phyloP scores from a whole-genome alignment of 2,113 vertebrate species.

The Hemicordylus capensis region DNA sequence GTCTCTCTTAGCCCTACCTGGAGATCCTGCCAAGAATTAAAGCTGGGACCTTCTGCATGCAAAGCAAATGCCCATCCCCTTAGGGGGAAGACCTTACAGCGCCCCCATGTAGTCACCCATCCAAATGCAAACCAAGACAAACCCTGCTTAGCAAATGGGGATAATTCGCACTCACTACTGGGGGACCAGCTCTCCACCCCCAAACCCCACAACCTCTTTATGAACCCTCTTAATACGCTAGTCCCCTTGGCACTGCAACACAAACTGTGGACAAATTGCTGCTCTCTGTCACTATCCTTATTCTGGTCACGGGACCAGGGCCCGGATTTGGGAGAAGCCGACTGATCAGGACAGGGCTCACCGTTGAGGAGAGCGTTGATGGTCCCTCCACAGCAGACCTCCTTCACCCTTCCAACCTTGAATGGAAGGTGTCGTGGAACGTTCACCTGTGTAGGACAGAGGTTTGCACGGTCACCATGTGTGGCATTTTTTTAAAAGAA shows the following conservation, averaged over 20 bases:
- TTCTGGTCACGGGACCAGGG: not conserved
- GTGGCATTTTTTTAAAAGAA: not conserved
- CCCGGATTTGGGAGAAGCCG: not conserved
- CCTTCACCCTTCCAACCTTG: constrained; percentile 83
- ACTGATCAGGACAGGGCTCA: constrained; percentile 56
- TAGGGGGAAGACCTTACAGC: too few relatives aligned
- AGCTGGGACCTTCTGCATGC: too few relatives aligned
- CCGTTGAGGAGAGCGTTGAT: constrained; percentile 87
- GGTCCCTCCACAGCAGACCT: constrained; percentile 90
- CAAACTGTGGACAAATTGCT: not conserved
- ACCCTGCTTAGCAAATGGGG: too few relatives aligned
- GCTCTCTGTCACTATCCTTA: not conserved
- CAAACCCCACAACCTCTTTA: too few relatives aligned
- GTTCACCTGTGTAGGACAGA: constrained; percentile 78
- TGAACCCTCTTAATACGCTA: not conserved
- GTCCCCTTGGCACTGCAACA: not conserved
- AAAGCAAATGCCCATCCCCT: too few relatives aligned
- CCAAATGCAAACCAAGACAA: too few relatives aligned
- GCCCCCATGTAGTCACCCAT: too few relatives aligned
- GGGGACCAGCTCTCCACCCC: too few relatives aligned
- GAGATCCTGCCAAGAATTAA: too few relatives aligned
- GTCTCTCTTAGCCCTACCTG: too few relatives aligned
- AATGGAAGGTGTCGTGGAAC: constrained; percentile 86
- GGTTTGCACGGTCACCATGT: not conserved
- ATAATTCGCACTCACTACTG: too few relatives aligned